Evolutionary conservation across 2,113 vertebrate genomes (phyloP).

Genomic region (Acrocephalus kingi): DNA sequence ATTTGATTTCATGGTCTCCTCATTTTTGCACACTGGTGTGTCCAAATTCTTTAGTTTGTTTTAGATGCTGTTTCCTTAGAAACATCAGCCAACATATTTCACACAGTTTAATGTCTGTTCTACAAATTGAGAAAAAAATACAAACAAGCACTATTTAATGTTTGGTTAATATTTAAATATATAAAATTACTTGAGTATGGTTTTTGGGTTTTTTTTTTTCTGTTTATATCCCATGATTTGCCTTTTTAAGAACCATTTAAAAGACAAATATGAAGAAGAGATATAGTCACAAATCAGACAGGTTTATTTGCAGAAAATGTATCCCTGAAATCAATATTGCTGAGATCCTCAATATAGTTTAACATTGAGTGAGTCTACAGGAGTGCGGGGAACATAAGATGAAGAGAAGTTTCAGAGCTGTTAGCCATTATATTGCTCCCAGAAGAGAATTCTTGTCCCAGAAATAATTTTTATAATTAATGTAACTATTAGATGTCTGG

Average conservation of each 20-base stretch:
- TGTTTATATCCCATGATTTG: not conserved
- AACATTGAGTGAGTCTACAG: not conserved
- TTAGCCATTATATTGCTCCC: not conserved
- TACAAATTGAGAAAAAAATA: not conserved
- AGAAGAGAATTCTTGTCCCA: not conserved
- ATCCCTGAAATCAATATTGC: not conserved
- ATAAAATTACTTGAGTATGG: not conserved
- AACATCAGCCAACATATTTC: not conserved
- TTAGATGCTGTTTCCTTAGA: not conserved
- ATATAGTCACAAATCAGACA: not conserved
- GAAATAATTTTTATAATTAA: not conserved
- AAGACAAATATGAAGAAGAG: not conserved
- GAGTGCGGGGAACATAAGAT: not conserved
- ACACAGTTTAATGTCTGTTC: not conserved
- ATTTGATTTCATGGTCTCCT: not conserved
- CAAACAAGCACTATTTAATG: not conserved
- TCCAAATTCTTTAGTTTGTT: not conserved
- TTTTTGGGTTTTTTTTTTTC: not conserved
- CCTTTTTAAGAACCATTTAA: not conserved
- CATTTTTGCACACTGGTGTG: not conserved
- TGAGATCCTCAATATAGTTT: not conserved
- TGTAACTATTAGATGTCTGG: not conserved
- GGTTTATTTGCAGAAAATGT: not conserved
- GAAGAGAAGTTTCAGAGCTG: not conserved
- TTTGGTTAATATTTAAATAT: not conserved